Conservation (phyloP, 2,797 vertebrate genomes). For the Sciurus vulgaris region DNA sequence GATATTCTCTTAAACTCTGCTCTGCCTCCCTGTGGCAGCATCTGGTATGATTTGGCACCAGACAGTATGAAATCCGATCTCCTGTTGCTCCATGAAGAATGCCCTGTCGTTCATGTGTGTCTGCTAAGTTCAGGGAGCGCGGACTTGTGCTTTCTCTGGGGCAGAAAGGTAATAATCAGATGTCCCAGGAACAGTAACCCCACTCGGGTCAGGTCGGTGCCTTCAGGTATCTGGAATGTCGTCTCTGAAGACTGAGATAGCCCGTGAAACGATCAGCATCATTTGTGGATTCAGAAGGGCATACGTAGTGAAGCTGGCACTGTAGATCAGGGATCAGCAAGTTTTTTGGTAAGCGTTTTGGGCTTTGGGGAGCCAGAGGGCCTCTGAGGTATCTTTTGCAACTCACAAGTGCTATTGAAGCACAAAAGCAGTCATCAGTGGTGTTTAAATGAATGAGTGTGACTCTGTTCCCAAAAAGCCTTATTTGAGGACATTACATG, state of each 20-base stretch:
- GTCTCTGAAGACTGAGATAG: not conserved
- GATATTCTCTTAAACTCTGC: not conserved
- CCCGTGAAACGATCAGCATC: not conserved
- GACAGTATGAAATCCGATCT: not conserved
- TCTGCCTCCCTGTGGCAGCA: not conserved
- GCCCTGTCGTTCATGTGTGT: not conserved
- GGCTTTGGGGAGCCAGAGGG: not conserved
- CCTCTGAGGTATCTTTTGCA: not conserved
- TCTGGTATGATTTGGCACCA: not conserved
- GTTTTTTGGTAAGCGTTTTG: not conserved
- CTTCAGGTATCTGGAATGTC: conserved; percentile 6
- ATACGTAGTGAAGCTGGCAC: not conserved
- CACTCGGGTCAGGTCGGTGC: not conserved
- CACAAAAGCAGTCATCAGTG: not conserved
- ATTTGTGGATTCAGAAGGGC: not conserved
- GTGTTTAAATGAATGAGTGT: not conserved
- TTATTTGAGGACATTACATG: not conserved
- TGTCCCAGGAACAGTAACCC: not conserved
- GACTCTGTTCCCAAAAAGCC: not conserved
- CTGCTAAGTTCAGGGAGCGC: not conserved
- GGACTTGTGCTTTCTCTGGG: not conserved
- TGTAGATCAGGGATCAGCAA: not conserved
- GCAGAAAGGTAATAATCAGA: not conserved
- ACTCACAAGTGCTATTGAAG: not conserved
- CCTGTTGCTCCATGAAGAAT: not conserved